These are phyloP conservation scores for Lepisosteus osseus DNA, from an alignment of 2,113 vertebrate genomes.

Conservation along the genomic window DNA sequence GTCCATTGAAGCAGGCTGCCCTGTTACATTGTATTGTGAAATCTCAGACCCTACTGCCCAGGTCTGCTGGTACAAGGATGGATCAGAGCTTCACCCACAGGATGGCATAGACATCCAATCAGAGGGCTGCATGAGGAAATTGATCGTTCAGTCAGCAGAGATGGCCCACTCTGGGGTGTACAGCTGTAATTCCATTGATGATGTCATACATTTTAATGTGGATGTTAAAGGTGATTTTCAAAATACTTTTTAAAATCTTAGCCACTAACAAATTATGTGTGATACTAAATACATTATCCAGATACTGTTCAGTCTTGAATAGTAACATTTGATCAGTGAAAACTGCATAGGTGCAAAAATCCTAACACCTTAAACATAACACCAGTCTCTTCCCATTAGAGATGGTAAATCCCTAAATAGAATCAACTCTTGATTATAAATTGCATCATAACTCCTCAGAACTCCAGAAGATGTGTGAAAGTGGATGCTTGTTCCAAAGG, in stretches of 20 bases:
- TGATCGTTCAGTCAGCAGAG: conserved; percentile 54
- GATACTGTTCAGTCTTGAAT: too few relatives aligned
- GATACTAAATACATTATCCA: too few relatives aligned
- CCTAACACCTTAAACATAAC: too few relatives aligned
- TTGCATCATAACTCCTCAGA: too few relatives aligned
- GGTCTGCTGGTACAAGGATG: conserved; percentile 60
- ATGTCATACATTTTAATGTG: conserved; percentile 58
- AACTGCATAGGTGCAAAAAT: too few relatives aligned
- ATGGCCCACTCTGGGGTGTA: conserved; percentile 56
- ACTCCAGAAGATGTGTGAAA: too few relatives aligned
- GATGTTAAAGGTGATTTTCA: conserved; percentile 45
- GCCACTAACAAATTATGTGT: too few relatives aligned
- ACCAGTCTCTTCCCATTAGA: too few relatives aligned
- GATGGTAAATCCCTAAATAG: too few relatives aligned
- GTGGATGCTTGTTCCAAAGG: too few relatives aligned
- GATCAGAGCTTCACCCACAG: conserved; percentile 41
- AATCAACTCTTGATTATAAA: too few relatives aligned
- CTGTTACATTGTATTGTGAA: conserved; percentile 53
- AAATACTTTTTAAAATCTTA: background rate
- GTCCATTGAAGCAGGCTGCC: conserved; percentile 44
- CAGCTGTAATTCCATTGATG: conserved; percentile 62
- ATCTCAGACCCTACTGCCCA: conserved; percentile 48
- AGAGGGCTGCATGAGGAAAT: conserved; percentile 51
- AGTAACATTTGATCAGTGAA: too few relatives aligned
- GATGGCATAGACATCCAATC: conserved; percentile 52